These are phyloP conservation scores for Aricia agestis DNA, from an alignment of 1,140 invertebrate species.

Conservation along the genomic window DNA sequence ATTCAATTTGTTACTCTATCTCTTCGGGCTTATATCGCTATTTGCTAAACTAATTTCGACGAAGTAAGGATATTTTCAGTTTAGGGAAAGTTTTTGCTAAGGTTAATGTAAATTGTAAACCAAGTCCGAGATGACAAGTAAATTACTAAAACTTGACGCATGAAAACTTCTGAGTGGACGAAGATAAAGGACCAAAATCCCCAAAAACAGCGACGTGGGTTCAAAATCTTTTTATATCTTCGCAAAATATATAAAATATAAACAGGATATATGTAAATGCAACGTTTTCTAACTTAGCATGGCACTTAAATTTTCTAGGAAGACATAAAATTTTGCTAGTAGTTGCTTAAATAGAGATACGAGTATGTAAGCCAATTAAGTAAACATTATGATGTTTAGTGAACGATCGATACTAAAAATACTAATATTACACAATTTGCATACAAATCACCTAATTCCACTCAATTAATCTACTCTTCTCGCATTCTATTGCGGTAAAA, in stretches of 20 bases:
- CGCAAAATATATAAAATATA: not conserved
- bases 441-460: not conserved
- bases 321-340: not conserved
- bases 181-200: no score
- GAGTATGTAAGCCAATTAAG: not conserved
- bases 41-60: no score
- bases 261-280: not conserved
- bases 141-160: no score
- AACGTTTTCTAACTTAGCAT: not conserved
- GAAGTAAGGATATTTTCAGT: no score
- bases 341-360: not conserved
- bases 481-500: not conserved
- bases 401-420: not conserved
- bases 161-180: no score
- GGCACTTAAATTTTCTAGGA: not conserved
- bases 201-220: no score
- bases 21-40: no score
- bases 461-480: not conserved
- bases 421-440: not conserved
- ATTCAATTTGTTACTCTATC: no score
- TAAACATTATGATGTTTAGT: not conserved
- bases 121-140: no score
- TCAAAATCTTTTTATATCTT: not conserved
- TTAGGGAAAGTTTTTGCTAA: no score
- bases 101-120: no score